Base-by-base conservation (phyloP, 2,113 vertebrate genomes). In the Peromyscus maniculatus region DNA sequence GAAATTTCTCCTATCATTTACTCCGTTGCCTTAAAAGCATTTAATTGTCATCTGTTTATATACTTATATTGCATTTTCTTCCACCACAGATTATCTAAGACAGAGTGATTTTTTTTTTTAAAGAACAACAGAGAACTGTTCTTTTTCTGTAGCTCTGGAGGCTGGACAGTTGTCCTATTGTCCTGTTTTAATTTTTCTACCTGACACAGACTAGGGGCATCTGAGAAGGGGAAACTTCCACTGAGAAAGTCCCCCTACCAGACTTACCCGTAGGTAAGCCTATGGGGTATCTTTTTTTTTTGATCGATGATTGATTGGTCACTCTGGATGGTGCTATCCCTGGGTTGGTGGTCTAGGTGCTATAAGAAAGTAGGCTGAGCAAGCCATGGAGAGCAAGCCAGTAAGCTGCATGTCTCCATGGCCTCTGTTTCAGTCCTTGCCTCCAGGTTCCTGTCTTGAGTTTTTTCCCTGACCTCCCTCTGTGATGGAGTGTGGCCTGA, bases 1-100 rank as follows among this genome's bases (percentile, higher is more conserved):
- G 31, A 94, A 84, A 71, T 86, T 93, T 94, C 46, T 43, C 6
- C 5, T 87, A 24, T 79, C 82, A 88, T 82, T 94, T 91, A 64
- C 21, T 87, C 12, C 36, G 87, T 74, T 96, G 88, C 52, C 46
- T 75, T 79, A 91, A 74, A 92, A 36, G 2, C 7, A 72, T 88
- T 77, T 5, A 82, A 86, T 36, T 79, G n/a, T 89, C 82, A 49
- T 52, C 43, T 82, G 2, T 91, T n/a, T 6, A 80, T 88, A 92
- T 79, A 87, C 86, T 78, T 71, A 31, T 15, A 43, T 43, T 84
- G 59, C 19, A 36, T 43, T 77, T 90, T 67, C 13, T 57, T 39
- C n/a, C 28, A 26, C 72, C 39, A 90, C 17, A 55, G 19, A 75
- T 24, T 66, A 13, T 36, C 21, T 24, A 79, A 75, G 17, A 90